A percentile compares a stretch with the other conserved stretches of the same genome.
Conservation (phyloP, 2,888 invertebrate species). For the Drosophila merina region DNA sequence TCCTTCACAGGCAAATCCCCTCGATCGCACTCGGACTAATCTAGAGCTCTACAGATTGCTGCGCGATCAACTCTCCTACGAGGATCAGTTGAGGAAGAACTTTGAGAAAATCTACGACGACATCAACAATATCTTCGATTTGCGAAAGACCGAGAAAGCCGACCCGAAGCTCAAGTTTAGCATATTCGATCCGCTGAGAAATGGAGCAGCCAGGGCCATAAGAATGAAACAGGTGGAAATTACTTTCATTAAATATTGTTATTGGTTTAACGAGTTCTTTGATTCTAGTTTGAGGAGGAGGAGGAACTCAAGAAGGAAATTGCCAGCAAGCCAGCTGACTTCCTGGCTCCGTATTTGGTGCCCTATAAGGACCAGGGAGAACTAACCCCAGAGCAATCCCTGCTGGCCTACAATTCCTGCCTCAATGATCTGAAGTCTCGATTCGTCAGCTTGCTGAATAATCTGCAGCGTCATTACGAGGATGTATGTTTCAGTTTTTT, state of each 20-base stretch:
- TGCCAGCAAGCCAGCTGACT: conserved; percentile 85
- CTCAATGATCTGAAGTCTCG: conserved; percentile 88
- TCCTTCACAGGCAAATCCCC: conserved; percentile 86
- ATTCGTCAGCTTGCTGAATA: conserved; percentile 87
- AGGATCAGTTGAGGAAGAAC: conserved; percentile 86
- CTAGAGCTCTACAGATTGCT: conserved; percentile 87
- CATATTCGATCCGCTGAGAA: conserved; percentile 86
- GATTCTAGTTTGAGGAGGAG: conserved; percentile 74
- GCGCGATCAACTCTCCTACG: conserved; percentile 87
- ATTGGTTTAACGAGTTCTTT: neutral
- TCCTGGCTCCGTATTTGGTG: conserved; percentile 86
- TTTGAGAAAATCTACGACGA: conserved; percentile 84
- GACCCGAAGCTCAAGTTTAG: conserved; percentile 85
- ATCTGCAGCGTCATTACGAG: conserved; percentile 88
- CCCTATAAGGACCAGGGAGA: conserved; percentile 80
- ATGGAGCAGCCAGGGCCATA: conserved; percentile 84
- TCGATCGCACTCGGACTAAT: conserved; percentile 86
- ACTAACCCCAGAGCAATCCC: conserved; percentile 75
- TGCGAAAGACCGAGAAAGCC: conserved; percentile 84
- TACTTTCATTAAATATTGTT: neutral
- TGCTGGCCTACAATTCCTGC: conserved; percentile 84
- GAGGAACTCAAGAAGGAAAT: conserved; percentile 84
- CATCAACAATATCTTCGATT: conserved; percentile 84
- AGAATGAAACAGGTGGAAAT: conserved; percentile 84
- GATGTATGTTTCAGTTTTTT: conserved; percentile 83